Base-by-base conservation (phyloP, 2,888 invertebrate genomes). In the Troides helena region DNA sequence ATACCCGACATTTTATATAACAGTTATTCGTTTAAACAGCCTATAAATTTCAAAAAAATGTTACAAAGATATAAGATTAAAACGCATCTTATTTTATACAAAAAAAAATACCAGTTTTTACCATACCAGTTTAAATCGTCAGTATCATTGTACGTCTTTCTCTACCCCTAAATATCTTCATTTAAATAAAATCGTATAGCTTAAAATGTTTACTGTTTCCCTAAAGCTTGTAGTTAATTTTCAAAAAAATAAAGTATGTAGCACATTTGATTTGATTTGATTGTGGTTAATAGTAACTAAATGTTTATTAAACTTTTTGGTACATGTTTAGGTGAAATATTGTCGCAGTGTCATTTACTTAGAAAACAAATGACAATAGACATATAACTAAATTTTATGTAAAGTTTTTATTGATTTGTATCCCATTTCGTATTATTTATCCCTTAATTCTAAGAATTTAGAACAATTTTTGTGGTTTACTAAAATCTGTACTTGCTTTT, bases 351-450 rank as follows among this genome's bases (percentile, higher is more conserved):
- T 50, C 69, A 69, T 46, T 23, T 57, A 21, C 46, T 50, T 30
- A 53, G 18, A 67, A 70, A 70, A 70, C 67, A 67, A 70, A 67
- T 23, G 63, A 21, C 50, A 70, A 66, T 59, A 59, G 36, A 58
- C 18, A 67, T 21, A 58, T 23, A 58, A 10, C 57, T 58, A 58
- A 70, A 67, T 67, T 67, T 70, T 67, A 59, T 39, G 70, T 63
- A 61, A 59, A 70, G 63, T 67, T 56, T 67, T 30, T 67, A 56
- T 60, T 39, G 66, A 64, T 67, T 39, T 70, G 63, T n/a, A 56
- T 58, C 60, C n/a, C 14, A 39, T 66, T 39, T 21, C 39, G 61
- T 61, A 46, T 66, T 64, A 63, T 63, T 63, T 46, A 59, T 36
- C 46, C 17, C 36, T 23, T 65, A 61, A 60, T 64, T 59, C n/a